These are phyloP conservation scores for Antigone vipio DNA, from an alignment of 2,113 vertebrate genomes.

Conservation along the genomic window DNA sequence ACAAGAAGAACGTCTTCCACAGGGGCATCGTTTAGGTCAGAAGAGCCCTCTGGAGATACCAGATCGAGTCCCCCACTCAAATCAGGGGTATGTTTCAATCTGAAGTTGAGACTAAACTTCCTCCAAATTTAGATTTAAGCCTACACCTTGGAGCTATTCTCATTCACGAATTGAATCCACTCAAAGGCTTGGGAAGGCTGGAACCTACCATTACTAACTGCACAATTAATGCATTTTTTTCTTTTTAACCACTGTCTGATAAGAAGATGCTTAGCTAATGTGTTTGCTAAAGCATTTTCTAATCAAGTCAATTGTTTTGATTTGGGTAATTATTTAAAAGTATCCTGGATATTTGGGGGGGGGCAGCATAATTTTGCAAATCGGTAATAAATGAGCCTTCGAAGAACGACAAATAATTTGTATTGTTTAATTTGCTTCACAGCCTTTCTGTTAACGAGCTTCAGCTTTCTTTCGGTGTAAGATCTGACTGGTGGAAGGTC, in stretches of 20 bases:
- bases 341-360: neutral
- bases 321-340: conserved; percentile 11
- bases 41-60: neutral
- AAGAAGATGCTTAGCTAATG: neutral
- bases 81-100: neutral
- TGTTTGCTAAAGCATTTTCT: neutral
- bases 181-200: neutral
- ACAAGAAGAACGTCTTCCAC: fast-evolving
- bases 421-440: neutral
- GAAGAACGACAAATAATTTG: neutral
- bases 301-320: neutral
- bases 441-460: neutral
- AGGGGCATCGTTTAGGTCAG: neutral
- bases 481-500: neutral
- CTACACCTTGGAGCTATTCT: neutral
- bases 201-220: neutral
- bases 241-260: neutral
- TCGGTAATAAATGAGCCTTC: neutral
- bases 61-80: neutral
- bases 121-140: neutral
- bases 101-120: neutral
- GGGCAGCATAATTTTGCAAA: neutral
- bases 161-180: neutral
- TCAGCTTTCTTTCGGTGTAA: neutral
- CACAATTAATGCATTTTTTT: neutral